phyloP scores from a whole-genome alignment of 92 coral and sea anemone genomes.

The Phenganax marumi region DNA sequence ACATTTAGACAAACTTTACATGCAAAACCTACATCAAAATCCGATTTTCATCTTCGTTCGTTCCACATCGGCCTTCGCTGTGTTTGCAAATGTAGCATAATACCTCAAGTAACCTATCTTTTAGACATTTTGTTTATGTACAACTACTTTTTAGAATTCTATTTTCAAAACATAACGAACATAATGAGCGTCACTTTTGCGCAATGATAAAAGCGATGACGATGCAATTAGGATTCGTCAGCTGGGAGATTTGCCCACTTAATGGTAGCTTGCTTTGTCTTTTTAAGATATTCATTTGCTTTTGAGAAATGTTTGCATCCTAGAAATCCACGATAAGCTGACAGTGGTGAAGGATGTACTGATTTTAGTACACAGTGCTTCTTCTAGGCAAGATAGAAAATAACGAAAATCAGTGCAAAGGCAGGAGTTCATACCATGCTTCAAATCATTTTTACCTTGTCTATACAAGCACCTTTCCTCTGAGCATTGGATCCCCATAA shows the following conservation, averaged over 20 bases:
- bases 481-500: slow-evolving; percentile 99
- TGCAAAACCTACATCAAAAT: slow-evolving; percentile 36
- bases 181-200: slow-evolving; percentile 6
- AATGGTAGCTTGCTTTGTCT: slow-evolving; percentile 66
- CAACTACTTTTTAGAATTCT: too few relatives aligned
- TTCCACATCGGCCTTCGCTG: not conserved
- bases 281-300: slow-evolving; percentile 81
- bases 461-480: slow-evolving; percentile 94
- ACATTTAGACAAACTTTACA: slow-evolving; percentile 37
- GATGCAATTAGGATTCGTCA: slow-evolving; percentile 32
- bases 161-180: not conserved
- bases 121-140: too few relatives aligned
- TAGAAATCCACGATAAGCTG: slow-evolving; percentile 94
- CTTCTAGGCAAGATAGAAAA: slow-evolving; percentile 53
- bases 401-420: not conserved
- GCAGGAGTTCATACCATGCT: not conserved
- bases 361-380: slow-evolving; percentile 91
- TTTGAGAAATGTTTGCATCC: slow-evolving; percentile 94
- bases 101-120: too few relatives aligned
- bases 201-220: not conserved
- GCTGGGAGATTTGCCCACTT: slow-evolving; percentile 74
- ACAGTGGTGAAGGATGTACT: slow-evolving; percentile 96
- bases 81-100: not conserved
- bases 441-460: slow-evolving; percentile 61
- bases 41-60: not conserved